Percentiles rank a stretch among this genome's conserved stretches.
These are phyloP conservation scores for Micromys minutus DNA, from an alignment of 2,113 vertebrate species.

Conservation along the genomic window DNA sequence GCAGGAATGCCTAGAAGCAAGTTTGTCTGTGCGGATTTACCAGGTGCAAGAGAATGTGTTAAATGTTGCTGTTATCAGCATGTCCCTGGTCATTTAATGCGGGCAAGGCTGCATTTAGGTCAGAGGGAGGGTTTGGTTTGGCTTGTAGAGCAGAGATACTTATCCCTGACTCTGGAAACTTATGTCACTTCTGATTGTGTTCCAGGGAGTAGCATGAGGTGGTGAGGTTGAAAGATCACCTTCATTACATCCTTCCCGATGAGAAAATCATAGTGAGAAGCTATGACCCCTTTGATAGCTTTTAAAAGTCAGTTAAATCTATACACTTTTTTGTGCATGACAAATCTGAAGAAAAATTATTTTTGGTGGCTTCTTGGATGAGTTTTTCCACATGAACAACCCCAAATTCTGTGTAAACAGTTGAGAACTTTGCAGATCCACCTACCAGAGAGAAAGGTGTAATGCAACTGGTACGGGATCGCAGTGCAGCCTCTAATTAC, in stretches of 20 bases:
- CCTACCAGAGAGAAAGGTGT: too few relatives aligned
- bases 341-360: conserved; percentile 26
- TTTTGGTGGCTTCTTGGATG: not conserved
- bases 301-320: conserved; percentile 27
- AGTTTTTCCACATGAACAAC: not conserved
- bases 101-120: conserved; percentile 4
- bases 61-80: conserved; percentile 47
- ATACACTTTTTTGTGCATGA: conserved; percentile 23
- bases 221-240: conserved; percentile 64
- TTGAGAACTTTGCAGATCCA: not conserved
- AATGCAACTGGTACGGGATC: not conserved
- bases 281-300: conserved; percentile 20
- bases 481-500: not conserved
- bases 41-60: conserved; percentile 32
- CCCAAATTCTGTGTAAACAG: not conserved
- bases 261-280: conserved; percentile 6
- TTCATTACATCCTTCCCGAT: conserved; percentile 62
- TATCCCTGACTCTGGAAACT: conserved; percentile 51
- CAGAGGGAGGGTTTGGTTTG: conserved; percentile 36
- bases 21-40: not conserved
- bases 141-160: conserved; percentile 23
- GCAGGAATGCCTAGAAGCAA: not conserved
- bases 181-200: conserved; percentile 52
- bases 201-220: conserved; percentile 42
- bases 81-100: conserved; percentile 34